Evolutionary conservation across 1,140 invertebrate genomes (phyloP).

Genomic region (Diorhabda carinulata): DNA sequence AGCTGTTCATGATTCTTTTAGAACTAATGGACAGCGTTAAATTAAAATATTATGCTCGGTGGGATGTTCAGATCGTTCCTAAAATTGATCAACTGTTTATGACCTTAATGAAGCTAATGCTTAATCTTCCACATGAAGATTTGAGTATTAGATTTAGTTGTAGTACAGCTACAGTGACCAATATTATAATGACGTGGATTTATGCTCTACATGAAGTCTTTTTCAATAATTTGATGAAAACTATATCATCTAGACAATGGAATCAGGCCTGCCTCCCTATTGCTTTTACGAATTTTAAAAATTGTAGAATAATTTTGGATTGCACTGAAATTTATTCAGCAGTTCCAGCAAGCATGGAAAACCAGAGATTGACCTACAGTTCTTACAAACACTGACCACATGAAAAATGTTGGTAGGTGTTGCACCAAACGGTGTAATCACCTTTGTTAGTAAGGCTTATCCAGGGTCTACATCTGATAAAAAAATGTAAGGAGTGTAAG

Average conservation of each 20-base stretch:
- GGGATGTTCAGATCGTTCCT: slow-evolving; percentile 9
- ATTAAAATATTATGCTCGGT: no score
- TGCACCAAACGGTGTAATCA: slow-evolving; percentile 31
- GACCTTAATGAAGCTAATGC: slow-evolving; percentile 33
- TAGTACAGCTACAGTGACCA: not conserved
- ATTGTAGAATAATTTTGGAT: slow-evolving; percentile 10
- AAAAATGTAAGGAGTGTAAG: slow-evolving; percentile 16
- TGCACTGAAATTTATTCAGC: slow-evolving; percentile 26
- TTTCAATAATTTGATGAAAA: slow-evolving; percentile 29
- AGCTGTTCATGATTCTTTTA: slow-evolving; percentile 20
- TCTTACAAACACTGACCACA: slow-evolving; percentile 26
- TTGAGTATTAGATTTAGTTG: slow-evolving; percentile 25
- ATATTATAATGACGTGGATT: slow-evolving; percentile 33
- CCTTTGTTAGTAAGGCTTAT: slow-evolving; percentile 29
- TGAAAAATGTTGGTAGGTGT: slow-evolving; percentile 29
- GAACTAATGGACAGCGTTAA: slow-evolving; percentile 8
- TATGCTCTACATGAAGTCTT: slow-evolving; percentile 30
- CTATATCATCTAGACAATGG: slow-evolving; percentile 27
- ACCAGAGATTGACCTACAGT: slow-evolving; percentile 26
- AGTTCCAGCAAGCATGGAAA: slow-evolving; percentile 22
- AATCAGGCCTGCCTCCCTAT: slow-evolving; percentile 29
- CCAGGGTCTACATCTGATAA: slow-evolving; percentile 32
- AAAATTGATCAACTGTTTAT: slow-evolving; percentile 33
- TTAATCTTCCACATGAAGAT: slow-evolving; percentile 30
- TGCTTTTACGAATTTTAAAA: slow-evolving; percentile 29